Evolutionary conservation across 2,797 vertebrate genomes (phyloP).

Genomic region (Botia kubotai): DNA sequence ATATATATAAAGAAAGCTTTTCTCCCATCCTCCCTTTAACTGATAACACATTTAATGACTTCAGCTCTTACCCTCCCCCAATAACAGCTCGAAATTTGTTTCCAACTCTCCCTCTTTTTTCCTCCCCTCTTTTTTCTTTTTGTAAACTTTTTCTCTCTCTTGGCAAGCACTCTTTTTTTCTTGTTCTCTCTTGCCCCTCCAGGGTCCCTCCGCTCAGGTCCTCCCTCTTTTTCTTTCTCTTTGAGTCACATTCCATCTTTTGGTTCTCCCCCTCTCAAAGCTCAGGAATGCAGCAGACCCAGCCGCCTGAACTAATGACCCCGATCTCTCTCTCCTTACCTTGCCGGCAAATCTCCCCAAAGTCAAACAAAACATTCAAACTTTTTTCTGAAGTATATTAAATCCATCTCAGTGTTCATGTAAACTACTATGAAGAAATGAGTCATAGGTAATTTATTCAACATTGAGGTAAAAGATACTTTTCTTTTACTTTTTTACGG

Average conservation of each 20-base stretch:
- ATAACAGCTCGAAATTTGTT: slow-evolving; percentile 52
- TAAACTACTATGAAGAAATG: neutral
- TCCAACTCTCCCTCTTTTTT: slow-evolving; percentile 35
- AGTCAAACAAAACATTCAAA: slow-evolving; percentile 41
- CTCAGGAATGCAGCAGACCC: slow-evolving; percentile 84
- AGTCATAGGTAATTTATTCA: too few species aligned
- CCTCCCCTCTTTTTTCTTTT: slow-evolving; percentile 28
- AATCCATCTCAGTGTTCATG: slow-evolving; percentile 28
- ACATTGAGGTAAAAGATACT: too few species aligned
- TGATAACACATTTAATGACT: slow-evolving; percentile 63
- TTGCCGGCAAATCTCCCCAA: slow-evolving; percentile 48
- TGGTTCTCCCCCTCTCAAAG: slow-evolving; percentile 80
- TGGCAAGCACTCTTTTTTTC: slow-evolving; percentile 61
- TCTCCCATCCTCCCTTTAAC: slow-evolving; percentile 53
- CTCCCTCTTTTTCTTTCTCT: slow-evolving; percentile 66
- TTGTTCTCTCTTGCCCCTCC: slow-evolving; percentile 80
- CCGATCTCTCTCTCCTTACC: slow-evolving; percentile 73
- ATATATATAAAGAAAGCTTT: slow-evolving; percentile 26
- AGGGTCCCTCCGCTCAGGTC: slow-evolving; percentile 72
- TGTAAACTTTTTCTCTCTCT: slow-evolving; percentile 41
- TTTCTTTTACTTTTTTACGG: too few species aligned
- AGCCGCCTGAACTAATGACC: slow-evolving; percentile 87
- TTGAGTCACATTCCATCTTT: slow-evolving; percentile 70
- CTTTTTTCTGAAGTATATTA: slow-evolving; percentile 45
- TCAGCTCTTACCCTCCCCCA: slow-evolving; percentile 69